Evolutionary conservation across 2,113 vertebrate species (phyloP).

Genomic region (Lophochroa leadbeateri): DNA sequence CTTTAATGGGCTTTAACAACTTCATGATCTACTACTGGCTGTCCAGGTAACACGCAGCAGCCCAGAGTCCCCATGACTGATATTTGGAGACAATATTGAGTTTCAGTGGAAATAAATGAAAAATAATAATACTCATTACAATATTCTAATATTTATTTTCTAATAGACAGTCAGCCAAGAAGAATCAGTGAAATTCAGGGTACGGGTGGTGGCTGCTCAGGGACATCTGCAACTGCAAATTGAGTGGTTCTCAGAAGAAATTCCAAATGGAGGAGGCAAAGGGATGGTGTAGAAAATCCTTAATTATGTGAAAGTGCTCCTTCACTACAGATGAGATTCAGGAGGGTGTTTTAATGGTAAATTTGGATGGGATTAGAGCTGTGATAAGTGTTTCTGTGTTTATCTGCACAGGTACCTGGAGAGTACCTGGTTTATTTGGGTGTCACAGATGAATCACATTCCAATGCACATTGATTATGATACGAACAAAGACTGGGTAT

Average conservation of each 20-base stretch:
- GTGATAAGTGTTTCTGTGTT: background rate
- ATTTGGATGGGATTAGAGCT: background rate
- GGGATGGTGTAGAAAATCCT: background rate
- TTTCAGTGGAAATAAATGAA: background rate
- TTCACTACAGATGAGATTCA: background rate
- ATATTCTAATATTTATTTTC: background rate
- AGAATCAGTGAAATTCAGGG: background rate
- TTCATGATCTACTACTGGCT: constrained; percentile 63
- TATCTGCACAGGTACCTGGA: constrained; percentile 66
- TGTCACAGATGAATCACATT: constrained; percentile 76
- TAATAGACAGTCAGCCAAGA: no score
- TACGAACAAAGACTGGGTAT: constrained; percentile 78
- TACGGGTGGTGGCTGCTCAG: background rate
- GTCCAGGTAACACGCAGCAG: constrained; percentile 40
- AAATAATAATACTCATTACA: accelerated
- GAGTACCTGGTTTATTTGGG: constrained; percentile 77
- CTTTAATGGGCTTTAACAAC: constrained; percentile 63
- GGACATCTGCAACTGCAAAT: background rate
- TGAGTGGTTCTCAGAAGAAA: background rate
- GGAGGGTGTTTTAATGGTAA: background rate
- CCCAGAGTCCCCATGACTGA: background rate
- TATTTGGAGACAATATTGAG: background rate
- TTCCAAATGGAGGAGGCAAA: background rate
- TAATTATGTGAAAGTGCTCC: background rate
- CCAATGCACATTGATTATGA: constrained; percentile 78